Percentiles rank a stretch among this genome's conserved stretches.
phyloP scores from a whole-genome alignment of 2,888 invertebrate species.

The Polyommatus iphigenia region DNA sequence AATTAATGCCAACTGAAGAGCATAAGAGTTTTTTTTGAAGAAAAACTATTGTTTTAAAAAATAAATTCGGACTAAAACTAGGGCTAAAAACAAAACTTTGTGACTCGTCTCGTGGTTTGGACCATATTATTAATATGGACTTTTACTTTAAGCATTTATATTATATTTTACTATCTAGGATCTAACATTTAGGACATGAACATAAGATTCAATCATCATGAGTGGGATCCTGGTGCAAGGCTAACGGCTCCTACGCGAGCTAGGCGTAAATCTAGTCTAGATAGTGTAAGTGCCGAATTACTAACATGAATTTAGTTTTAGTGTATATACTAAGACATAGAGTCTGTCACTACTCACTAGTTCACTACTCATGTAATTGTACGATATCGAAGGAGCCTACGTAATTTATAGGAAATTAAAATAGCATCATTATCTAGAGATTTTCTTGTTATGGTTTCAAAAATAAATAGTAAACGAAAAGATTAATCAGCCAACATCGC shows the following conservation, averaged over 20 bases:
- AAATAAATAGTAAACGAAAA: not conserved
- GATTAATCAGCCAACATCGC: constrained; percentile 51
- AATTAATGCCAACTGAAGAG: too few species aligned
- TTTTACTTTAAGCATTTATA: not conserved
- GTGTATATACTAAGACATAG: not conserved
- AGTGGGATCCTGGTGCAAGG: constrained; percentile 60
- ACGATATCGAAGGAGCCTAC: too few species aligned
- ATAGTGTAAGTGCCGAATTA: constrained; percentile 52
- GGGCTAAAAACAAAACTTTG: too few species aligned
- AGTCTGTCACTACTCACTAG: not conserved
- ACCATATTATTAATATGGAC: not conserved
- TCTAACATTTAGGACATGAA: not conserved
- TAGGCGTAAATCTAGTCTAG: constrained; percentile 65
- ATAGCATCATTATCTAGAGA: too few species aligned
- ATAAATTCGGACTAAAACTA: not conserved
- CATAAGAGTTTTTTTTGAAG: too few species aligned
- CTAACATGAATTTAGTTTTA: not conserved
- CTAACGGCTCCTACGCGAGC: constrained; percentile 71
- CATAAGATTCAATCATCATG: constrained; percentile 12
- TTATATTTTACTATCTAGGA: not conserved
- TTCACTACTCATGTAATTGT: too few species aligned
- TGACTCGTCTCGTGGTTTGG: not conserved
- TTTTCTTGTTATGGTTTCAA: too few species aligned
- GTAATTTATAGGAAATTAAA: too few species aligned
- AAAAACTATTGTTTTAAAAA: too few species aligned